phyloP scores from a whole-genome alignment of 2,888 invertebrate genomes.

The Notocelia uddmanniana region DNA sequence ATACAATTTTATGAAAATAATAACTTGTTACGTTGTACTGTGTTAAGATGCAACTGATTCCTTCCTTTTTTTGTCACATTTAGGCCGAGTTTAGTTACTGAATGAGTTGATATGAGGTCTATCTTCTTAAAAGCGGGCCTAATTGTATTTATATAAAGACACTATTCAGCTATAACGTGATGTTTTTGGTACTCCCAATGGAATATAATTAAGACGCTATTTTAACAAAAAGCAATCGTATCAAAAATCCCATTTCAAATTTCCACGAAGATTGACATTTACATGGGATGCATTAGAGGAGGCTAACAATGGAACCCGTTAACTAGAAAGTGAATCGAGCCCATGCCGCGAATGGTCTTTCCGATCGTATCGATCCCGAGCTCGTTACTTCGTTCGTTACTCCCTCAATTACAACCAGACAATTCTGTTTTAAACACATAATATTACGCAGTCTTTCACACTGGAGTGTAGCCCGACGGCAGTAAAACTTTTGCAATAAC shows the following conservation, averaged over 20 bases:
- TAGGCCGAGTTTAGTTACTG: neutral
- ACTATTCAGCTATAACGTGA: too few species aligned
- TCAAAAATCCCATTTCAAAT: constrained; percentile 49
- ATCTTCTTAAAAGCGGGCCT: neutral
- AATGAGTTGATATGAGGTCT: too few species aligned
- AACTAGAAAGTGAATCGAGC: constrained; percentile 80
- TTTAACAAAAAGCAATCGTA: constrained; percentile 6
- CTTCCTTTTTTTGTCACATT: neutral
- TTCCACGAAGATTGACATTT: constrained; percentile 66
- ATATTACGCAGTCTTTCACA: constrained; percentile 5
- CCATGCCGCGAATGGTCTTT: constrained; percentile 73
- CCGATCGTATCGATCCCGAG: constrained; percentile 75
- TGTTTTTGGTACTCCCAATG: neutral
- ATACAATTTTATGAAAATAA: too few species aligned
- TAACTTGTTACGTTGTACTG: too few species aligned
- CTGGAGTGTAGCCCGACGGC: neutral
- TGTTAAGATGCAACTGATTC: too few species aligned
- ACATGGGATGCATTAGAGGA: constrained; percentile 76
- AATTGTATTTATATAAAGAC: neutral
- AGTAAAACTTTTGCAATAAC: constrained; percentile 38
- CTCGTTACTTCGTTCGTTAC: constrained; percentile 77
- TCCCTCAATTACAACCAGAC: constrained; percentile 74
- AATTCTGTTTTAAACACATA: constrained; percentile 56
- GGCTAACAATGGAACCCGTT: constrained; percentile 75
- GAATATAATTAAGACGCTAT: neutral